phyloP scores from a whole-genome alignment of 64 coral and sea anemone species.

The Astreopora myriophthalma region DNA sequence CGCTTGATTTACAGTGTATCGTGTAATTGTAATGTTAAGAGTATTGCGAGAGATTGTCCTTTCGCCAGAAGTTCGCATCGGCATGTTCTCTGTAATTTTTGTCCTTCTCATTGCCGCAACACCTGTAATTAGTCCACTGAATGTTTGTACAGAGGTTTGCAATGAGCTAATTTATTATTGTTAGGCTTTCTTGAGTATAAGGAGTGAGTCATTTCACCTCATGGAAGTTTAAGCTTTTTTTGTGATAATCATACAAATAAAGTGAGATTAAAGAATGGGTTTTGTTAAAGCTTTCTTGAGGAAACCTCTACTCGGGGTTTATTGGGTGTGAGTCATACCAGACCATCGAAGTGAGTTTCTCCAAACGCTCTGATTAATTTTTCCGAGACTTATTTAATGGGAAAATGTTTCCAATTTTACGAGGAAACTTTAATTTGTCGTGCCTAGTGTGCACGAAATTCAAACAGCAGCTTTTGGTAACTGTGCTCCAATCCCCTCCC shows the following conservation, averaged over 20 bases:
- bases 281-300: neutral
- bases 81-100: slow-evolving; percentile 11
- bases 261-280: neutral
- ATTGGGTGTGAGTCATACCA: too few species aligned
- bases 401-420: too few species aligned
- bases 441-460: too few species aligned
- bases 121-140: slow-evolving; percentile 45
- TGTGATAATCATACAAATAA: slow-evolving; percentile 43
- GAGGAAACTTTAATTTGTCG: too few species aligned
- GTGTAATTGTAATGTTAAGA: neutral
- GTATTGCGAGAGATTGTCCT: neutral
- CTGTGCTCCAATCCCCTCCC: too few species aligned
- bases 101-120: slow-evolving; percentile 43
- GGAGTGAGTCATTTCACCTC: slow-evolving; percentile 31
- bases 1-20: neutral
- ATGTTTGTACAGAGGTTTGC: slow-evolving; percentile 60
- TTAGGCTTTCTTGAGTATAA: slow-evolving; percentile 47
- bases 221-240: slow-evolving; percentile 21
- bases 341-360: too few species aligned
- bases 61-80: neutral
- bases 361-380: too few species aligned
- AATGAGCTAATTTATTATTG: slow-evolving; percentile 54
- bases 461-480: too few species aligned
- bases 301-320: neutral
- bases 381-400: too few species aligned